Evolutionary conservation across 2,797 vertebrate species (phyloP), one percentile per base, ranked within the genome.

Genomic region (Sebastes umbrosus): DNA sequence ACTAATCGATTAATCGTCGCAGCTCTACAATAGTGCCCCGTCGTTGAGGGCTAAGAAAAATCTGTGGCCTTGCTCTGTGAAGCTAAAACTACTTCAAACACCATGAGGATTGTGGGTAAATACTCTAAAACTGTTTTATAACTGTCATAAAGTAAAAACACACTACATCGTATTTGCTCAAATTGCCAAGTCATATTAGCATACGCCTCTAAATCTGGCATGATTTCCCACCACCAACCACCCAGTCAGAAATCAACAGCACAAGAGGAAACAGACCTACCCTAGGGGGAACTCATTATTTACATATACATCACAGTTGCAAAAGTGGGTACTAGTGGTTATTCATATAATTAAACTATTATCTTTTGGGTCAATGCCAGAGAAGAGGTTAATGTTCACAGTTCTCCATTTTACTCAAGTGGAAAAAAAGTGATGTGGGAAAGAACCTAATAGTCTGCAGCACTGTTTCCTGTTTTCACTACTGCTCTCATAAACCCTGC

Each of bases 391-490:
- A 39, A 2, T 5, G 1, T 16, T 50, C 8, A 27, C 34, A 68
- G 25, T 80, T 84, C 71, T 32, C 18, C 8, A 43, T 77, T 84
- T 87, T 16, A 77, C 1, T 64, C 32, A 78, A 72, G 68, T 54
- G 46, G 60, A 83, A 85, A 52, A 31, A 20, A 60, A 50, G 24
- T 29, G 6, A 64, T 20, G 11, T 67, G 52, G 65, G 72, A 64
- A 80, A 83, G 7, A 24, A 84, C 72, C 77, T 0, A 46, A 31
- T 1, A 10, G 2, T 32, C 9, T 8, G 0, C 2, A 69, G 6
- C 2, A 59, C 18, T 0, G 8, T 6, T 86, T 84, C 76, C 69
- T 22, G 11, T 13, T 82, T 65, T 39, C 25, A 13, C 36, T 5
- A 4, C 18, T 14, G 14, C 32, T 58, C 11, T 34, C 16, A 10